A percentile compares a stretch with the other conserved stretches of the same genome.
Conservation (phyloP, 1,140 invertebrate species). For the Drosophila chauvacae region DNA sequence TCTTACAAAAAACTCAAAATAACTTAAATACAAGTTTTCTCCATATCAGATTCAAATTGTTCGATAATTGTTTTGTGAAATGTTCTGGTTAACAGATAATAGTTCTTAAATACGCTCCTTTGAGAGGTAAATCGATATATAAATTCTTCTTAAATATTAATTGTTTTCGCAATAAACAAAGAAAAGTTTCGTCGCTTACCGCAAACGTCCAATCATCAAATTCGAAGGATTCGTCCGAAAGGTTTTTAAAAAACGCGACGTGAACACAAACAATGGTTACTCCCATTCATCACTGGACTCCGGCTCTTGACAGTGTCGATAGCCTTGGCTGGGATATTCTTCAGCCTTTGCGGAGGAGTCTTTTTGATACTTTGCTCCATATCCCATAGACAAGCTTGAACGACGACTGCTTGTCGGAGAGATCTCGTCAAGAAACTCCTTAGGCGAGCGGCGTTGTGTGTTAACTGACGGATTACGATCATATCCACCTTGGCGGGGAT, state of each 20-base stretch:
- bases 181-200: neutral
- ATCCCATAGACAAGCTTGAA: no score
- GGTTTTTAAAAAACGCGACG: neutral
- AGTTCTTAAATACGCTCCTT: neutral
- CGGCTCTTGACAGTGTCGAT: no score
- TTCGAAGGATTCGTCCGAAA: neutral
- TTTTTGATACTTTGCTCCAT: no score
- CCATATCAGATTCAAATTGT: neutral
- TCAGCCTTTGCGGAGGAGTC: no score
- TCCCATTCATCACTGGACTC: no score
- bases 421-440: no score
- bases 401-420: no score
- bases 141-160: neutral
- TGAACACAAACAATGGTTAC: no score
- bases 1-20: neutral
- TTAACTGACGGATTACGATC: no score
- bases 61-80: neutral
- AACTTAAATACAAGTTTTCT: neutral
- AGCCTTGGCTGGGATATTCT: no score
- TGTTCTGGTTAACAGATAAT: neutral
- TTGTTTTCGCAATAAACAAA: neutral
- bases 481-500: no score
- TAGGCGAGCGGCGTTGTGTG: no score
- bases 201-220: neutral
- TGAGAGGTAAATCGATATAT: neutral